Conservation (phyloP, 2,797 vertebrate genomes). For the Cuniculus paca region DNA sequence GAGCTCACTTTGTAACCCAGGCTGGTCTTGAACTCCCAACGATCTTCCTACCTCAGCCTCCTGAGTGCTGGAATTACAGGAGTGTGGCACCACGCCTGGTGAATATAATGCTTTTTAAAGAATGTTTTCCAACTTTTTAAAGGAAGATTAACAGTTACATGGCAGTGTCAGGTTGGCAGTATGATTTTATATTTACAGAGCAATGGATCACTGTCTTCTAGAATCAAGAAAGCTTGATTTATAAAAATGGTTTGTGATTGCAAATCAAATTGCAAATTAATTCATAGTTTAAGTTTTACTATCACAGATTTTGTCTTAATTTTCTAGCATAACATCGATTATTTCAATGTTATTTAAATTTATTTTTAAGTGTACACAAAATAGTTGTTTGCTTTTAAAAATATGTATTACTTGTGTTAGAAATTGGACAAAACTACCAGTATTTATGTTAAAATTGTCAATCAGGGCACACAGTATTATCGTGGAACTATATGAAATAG, state of each 20-base stretch:
- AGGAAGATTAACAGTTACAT: not conserved
- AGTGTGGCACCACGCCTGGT: too few species aligned
- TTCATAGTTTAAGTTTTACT: not conserved
- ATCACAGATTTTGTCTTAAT: not conserved
- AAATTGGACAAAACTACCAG: not conserved
- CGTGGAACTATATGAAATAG: not conserved
- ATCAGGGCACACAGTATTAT: not conserved
- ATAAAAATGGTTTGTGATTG: not conserved
- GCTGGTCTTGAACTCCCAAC: too few species aligned
- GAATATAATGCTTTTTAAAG: not conserved
- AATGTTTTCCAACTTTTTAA: not conserved
- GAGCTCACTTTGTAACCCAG: too few species aligned
- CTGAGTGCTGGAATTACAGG: too few species aligned
- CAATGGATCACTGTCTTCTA: not conserved
- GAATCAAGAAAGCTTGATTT: not conserved
- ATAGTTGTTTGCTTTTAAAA: not conserved
- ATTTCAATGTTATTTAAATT: not conserved
- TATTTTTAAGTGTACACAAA: conserved; percentile 28
- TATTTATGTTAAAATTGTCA: not conserved
- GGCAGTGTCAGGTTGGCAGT: not conserved
- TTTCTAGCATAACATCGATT: not conserved
- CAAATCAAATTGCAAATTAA: not conserved
- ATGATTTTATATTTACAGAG: not conserved
- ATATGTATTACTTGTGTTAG: not conserved
- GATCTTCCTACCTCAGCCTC: too few species aligned